These are phyloP conservation scores for Sinocyclocheilus rhinocerous DNA, from an alignment of 2,113 vertebrate genomes.

Conservation along the genomic window DNA sequence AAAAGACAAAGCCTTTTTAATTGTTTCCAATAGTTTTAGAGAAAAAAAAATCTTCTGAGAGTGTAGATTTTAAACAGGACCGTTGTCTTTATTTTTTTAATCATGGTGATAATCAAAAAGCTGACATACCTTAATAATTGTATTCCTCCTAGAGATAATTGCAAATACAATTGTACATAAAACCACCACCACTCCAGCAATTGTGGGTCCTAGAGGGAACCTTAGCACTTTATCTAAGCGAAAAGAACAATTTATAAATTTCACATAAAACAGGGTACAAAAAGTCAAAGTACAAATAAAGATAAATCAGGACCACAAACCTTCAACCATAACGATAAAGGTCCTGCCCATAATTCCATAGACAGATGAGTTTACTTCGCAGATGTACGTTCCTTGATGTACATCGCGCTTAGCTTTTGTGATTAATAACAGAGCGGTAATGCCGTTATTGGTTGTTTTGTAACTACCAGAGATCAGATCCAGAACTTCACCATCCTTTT, in stretches of 20 bases:
- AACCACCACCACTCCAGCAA: conserved; percentile 74
- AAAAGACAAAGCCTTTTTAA: conserved; percentile 26
- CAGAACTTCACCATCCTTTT: conserved; percentile 58
- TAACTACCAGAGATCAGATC: conserved; percentile 61
- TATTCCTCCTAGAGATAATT: conserved; percentile 65
- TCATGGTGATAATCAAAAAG: neutral
- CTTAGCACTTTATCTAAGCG: conserved; percentile 64
- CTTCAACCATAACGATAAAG: conserved; percentile 68
- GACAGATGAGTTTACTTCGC: conserved; percentile 48
- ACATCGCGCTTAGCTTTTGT: conserved; percentile 29
- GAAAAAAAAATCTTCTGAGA: too few relatives aligned
- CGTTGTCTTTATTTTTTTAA: neutral
- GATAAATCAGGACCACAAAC: conserved; percentile 58
- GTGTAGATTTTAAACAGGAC: neutral
- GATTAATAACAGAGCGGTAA: conserved; percentile 52
- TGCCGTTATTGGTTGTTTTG: conserved; percentile 61
- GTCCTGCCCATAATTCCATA: conserved; percentile 47
- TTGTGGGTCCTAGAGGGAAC: conserved; percentile 70
- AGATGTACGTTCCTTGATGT: conserved; percentile 70
- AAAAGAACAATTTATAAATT: neutral
- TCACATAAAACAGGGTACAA: neutral
- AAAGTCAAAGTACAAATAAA: neutral
- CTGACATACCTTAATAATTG: conserved; percentile 61
- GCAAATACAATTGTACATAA: conserved; percentile 67
- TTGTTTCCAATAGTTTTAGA: too few relatives aligned